phyloP scores from a whole-genome alignment of 2,797 vertebrate species.

The Choloepus didactylus region DNA sequence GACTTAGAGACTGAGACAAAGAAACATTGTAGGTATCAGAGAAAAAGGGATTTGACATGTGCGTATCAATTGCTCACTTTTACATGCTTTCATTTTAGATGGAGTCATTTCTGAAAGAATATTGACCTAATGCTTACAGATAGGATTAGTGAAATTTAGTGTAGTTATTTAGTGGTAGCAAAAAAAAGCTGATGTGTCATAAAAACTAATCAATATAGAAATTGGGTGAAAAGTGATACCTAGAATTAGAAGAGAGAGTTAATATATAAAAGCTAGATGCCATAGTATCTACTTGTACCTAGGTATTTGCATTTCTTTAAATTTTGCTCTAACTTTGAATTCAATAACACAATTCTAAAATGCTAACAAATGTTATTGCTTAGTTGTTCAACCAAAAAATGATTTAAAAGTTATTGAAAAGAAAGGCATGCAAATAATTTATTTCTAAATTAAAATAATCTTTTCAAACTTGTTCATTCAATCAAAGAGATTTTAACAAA shows the following conservation, averaged over 20 bases:
- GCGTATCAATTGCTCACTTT: neutral
- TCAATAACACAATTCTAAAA: neutral
- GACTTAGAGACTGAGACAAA: neutral
- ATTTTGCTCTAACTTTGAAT: constrained; percentile 34
- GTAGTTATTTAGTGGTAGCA: neutral
- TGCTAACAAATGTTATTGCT: neutral
- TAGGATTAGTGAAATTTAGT: neutral
- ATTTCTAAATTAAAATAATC: neutral
- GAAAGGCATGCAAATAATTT: neutral
- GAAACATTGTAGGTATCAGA: neutral
- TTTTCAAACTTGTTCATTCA: neutral
- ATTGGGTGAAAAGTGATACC: neutral
- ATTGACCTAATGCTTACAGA: neutral
- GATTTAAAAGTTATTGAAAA: neutral
- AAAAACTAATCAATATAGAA: neutral
- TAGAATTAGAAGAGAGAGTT: neutral
- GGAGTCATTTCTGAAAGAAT: neutral
- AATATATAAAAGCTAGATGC: neutral
- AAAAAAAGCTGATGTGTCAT: neutral
- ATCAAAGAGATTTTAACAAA: neutral
- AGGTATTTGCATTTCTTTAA: constrained; percentile 13
- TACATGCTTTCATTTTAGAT: neutral
- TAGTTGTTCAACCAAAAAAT: neutral
- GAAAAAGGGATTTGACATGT: neutral
- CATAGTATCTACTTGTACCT: neutral